Evolutionary conservation across 1,140 invertebrate species (phyloP).

Genomic region (Phenacoccus solenopsis): DNA sequence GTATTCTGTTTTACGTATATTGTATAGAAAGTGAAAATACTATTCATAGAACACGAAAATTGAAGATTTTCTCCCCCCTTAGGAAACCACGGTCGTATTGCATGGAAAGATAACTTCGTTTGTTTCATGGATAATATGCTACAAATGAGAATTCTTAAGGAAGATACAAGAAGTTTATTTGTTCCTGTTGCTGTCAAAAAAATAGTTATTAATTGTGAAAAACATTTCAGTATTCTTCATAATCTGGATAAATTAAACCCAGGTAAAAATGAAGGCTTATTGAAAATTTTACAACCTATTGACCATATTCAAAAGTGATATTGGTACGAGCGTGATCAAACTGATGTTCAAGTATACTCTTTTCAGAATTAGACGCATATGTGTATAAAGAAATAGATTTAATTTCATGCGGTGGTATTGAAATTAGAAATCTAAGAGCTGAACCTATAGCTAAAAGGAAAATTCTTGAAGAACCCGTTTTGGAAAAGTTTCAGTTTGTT

Average conservation of each 20-base stretch:
- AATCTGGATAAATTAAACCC: constrained; percentile 25
- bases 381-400: constrained; percentile 26
- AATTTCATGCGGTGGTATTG: constrained; percentile 64
- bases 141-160: constrained; percentile 66
- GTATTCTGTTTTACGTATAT: constrained; percentile 27
- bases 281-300: too few relatives aligned
- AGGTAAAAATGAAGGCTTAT: constrained; percentile 22
- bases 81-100: constrained; percentile 39
- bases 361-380: constrained; percentile 27
- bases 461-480: constrained; percentile 46
- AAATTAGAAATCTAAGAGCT: constrained; percentile 67
- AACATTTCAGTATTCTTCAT: constrained; percentile 38
- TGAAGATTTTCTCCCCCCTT: constrained; percentile 24
- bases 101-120: constrained; percentile 76
- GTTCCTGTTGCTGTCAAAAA: constrained; percentile 74
- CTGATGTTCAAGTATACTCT: too few relatives aligned
- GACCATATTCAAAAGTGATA: too few relatives aligned
- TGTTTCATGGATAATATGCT: constrained; percentile 87
- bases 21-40: too few relatives aligned
- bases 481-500: constrained; percentile 64
- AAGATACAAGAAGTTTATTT: constrained; percentile 58
- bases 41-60: too few relatives aligned
- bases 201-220: constrained; percentile 59
- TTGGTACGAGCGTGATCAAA: too few relatives aligned
- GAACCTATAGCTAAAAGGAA: constrained; percentile 58